Percentiles rank a stretch among this genome's conserved stretches.
Evolutionary conservation across 1,140 invertebrate genomes (phyloP).

Genomic region (Megalopta genalis): DNA sequence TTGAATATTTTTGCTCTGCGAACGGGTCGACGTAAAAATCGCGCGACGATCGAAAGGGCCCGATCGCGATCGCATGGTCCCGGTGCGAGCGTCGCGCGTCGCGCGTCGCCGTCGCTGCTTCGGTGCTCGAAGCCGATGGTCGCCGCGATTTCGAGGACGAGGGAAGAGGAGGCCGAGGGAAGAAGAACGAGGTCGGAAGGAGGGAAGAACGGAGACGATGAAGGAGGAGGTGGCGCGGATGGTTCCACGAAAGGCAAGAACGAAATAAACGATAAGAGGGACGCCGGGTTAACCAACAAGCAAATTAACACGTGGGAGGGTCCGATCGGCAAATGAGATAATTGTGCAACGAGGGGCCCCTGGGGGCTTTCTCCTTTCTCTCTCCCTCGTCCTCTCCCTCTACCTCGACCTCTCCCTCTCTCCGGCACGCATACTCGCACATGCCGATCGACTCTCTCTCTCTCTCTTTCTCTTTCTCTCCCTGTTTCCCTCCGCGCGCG

Average conservation of each 20-base stretch:
- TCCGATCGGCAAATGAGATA: conserved; percentile 72
- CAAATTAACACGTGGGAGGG: conserved; percentile 78
- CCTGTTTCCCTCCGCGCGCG: neutral
- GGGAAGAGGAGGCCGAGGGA: conserved; percentile 48
- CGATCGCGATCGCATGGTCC: no score
- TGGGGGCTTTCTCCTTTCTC: conserved; percentile 39
- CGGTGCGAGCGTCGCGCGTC: neutral
- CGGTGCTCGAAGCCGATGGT: conserved; percentile 20
- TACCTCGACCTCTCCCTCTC: neutral
- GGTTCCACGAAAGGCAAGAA: conserved; percentile 64
- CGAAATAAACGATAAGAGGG: conserved; percentile 67
- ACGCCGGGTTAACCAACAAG: conserved; percentile 77
- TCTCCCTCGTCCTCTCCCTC: neutral
- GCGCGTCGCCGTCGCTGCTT: no score
- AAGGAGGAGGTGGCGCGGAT: conserved; percentile 17
- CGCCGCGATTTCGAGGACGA: conserved; percentile 41
- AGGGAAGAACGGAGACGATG: conserved; percentile 20
- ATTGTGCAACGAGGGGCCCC: conserved; percentile 67
- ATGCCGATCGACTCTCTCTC: no score
- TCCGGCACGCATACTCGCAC: no score
- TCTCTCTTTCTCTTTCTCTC: no score
- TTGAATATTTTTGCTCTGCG: no score
- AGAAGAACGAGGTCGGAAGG: conserved; percentile 38
- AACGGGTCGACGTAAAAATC: no score
- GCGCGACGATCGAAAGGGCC: no score